Percentiles rank a stretch among this genome's conserved stretches.
Evolutionary conservation across 2,888 invertebrate genomes (phyloP).

Genomic region (Julus scandinavius): DNA sequence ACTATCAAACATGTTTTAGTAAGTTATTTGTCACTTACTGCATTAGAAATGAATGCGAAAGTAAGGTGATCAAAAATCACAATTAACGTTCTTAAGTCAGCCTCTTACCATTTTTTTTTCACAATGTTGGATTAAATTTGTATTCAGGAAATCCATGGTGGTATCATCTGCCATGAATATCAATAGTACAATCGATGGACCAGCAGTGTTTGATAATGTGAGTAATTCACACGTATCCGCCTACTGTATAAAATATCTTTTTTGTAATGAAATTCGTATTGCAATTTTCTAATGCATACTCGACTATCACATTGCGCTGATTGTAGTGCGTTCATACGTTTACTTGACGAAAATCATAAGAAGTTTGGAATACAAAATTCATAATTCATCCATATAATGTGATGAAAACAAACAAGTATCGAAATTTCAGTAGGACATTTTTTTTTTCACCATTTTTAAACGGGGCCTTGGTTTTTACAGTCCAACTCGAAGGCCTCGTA

Average conservation of each 20-base stretch:
- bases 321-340: background rate
- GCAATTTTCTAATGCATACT: background rate
- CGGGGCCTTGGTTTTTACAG: background rate
- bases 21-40: background rate
- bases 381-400: background rate
- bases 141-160: background rate
- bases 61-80: background rate
- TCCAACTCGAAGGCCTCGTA: background rate
- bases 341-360: background rate
- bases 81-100: background rate
- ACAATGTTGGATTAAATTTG: background rate
- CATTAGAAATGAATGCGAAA: background rate
- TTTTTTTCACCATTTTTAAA: background rate
- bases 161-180: background rate
- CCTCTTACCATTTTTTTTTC: background rate
- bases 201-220: constrained; percentile 7
- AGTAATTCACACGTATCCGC: background rate
- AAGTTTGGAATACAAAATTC: background rate
- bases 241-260: background rate
- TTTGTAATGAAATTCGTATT: background rate
- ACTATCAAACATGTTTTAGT: background rate
- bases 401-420: background rate
- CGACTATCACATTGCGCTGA: background rate
- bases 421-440: background rate
- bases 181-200: background rate